A percentile compares a stretch with the other conserved stretches of the same genome.
Conservation (phyloP, 1,140 invertebrate species). For the Leptoteleia sp. region DNA sequence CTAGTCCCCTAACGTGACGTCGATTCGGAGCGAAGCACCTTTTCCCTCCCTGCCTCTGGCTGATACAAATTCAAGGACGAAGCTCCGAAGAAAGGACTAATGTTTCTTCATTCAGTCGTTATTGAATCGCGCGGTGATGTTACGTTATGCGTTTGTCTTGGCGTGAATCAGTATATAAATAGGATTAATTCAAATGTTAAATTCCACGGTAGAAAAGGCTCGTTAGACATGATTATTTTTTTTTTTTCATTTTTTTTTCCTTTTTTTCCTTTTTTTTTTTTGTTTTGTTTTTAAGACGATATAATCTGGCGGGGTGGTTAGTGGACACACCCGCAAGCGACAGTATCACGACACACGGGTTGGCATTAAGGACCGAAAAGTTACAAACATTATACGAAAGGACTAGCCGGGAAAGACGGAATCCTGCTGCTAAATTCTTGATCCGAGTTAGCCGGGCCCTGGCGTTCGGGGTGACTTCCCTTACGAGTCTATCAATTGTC, state of each 20-base stretch:
- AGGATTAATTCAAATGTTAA: constrained; percentile 48
- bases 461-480: no score
- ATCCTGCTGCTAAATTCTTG: constrained; percentile 2
- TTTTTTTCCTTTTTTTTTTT: no score
- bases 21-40: constrained; percentile 18
- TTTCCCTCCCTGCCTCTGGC: neutral
- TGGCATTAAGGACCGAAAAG: constrained; percentile 36
- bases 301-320: constrained; percentile 19
- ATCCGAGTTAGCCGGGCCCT: no score
- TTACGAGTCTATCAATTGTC: no score
- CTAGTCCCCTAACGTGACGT: constrained; percentile 26
- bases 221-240: no score
- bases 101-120: constrained; percentile 47
- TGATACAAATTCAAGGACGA: constrained; percentile 45
- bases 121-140: constrained; percentile 41
- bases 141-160: constrained; percentile 43
- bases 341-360: constrained; percentile 35
- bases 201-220: constrained; percentile 50
- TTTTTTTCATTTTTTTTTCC: no score
- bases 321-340: constrained; percentile 31
- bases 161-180: constrained; percentile 50
- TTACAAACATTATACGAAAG: constrained; percentile 47
- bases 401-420: constrained; percentile 32
- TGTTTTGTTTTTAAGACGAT: no score
- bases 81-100: constrained; percentile 42